These are phyloP conservation scores for Panulirus ornatus DNA, from an alignment of 1,140 invertebrate species.

Conservation along the genomic window DNA sequence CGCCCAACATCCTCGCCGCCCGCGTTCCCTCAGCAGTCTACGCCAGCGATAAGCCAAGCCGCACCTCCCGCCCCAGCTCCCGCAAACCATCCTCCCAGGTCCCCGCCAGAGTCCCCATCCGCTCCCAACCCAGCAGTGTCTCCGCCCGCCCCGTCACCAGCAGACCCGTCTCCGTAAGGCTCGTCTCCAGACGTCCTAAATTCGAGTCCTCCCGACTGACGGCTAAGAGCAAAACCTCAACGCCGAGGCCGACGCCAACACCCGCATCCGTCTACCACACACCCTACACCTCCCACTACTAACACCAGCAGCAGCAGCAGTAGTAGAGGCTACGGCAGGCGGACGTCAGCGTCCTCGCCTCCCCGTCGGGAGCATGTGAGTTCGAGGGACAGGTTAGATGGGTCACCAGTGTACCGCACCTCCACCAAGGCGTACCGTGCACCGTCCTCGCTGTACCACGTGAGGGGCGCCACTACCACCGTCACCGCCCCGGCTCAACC, in stretches of 20 bases:
- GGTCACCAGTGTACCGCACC: slow-evolving; percentile 69
- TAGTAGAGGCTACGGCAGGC: slow-evolving; percentile 12
- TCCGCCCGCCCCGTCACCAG: background rate
- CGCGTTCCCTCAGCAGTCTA: background rate
- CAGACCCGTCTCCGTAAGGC: background rate
- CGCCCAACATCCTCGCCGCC: background rate
- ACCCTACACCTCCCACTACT: slow-evolving; percentile 46
- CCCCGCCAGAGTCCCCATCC: background rate
- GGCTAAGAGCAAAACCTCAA: background rate
- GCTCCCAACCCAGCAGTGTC: background rate
- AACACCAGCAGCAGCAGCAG: background rate
- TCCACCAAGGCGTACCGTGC: slow-evolving; percentile 71
- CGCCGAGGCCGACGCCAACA: background rate
- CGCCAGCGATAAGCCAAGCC: background rate
- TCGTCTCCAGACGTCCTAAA: slow-evolving; percentile 17
- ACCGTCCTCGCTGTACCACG: slow-evolving; percentile 62
- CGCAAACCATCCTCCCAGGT: background rate
- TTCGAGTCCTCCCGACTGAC: slow-evolving; percentile 48
- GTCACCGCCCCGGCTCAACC: slow-evolving; percentile 67
- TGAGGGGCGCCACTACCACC: slow-evolving; percentile 39
- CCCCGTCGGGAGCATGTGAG: background rate
- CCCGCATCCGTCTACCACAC: slow-evolving; percentile 21
- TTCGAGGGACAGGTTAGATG: background rate
- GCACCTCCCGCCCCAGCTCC: background rate
- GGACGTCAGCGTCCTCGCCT: background rate